These are phyloP conservation scores for Polypedilum vanderplanki DNA, from an alignment of 1,140 invertebrate genomes.

Conservation along the genomic window DNA sequence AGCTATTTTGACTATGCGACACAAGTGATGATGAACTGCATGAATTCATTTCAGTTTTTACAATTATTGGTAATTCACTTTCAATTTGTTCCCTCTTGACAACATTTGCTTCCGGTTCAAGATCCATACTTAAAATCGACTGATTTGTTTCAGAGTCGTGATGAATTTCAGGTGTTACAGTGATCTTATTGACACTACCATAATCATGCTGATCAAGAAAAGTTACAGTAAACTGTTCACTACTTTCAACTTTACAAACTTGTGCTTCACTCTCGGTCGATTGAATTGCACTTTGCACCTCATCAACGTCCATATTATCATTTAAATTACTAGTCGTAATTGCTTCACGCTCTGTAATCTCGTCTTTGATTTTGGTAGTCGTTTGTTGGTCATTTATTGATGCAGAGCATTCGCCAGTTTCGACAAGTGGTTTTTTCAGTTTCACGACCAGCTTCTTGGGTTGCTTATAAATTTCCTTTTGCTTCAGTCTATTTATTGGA, in stretches of 20 bases:
- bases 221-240: slow-evolving; percentile 6
- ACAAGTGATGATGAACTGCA: background rate
- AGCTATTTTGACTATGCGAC: background rate
- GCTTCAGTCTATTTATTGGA: slow-evolving; percentile 23
- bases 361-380: background rate
- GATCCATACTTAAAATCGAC: slow-evolving; percentile 1
- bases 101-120: background rate
- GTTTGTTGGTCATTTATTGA: background rate
- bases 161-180: slow-evolving; percentile 15
- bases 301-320: background rate
- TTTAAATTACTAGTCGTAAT: background rate
- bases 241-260: slow-evolving; percentile 10
- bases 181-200: background rate
- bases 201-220: slow-evolving; percentile 12
- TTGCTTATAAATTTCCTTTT: slow-evolving; percentile 27
- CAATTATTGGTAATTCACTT: background rate
- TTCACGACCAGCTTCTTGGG: slow-evolving; percentile 31
- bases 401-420: background rate
- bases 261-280: background rate
- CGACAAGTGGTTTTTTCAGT: slow-evolving; percentile 30
- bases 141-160: slow-evolving; percentile 16
- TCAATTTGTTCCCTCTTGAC: slow-evolving; percentile 21
- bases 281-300: background rate
- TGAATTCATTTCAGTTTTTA: slow-evolving; percentile 12
- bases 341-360: slow-evolving; percentile 15